Base-by-base conservation (phyloP, 2,113 vertebrate genomes). In the Ahaetulla prasina region DNA sequence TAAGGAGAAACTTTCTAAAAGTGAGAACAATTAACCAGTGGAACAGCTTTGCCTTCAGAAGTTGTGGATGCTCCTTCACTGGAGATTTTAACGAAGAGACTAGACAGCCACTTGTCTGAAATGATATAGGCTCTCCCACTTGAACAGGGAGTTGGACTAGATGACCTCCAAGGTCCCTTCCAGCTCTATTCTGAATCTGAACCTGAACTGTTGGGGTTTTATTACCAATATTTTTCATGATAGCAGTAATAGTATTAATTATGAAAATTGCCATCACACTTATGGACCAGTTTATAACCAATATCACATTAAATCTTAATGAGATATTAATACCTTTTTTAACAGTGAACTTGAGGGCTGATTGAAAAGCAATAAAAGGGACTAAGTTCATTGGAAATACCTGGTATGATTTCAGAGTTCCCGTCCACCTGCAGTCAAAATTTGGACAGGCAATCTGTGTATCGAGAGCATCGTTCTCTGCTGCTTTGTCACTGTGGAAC, bases 401-500 rank as follows among this genome's bases (percentile, higher is more conserved):
- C 94, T 93, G 93, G 49, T 94, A 95, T 35, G 52, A 91, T 25
- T 63, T 86, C 54, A 95, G 85, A 1, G 90, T 74, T 39, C 94
- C 94, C 1, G 23, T 93, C 94, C 94, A 95, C 30, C 52, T 16
- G 50, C 94, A 95, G 45, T 87, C 90, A 47, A 91, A 88, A 43
- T 52, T 39, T 2, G 94, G 92, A 60, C 94, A 95, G 39, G 39
- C 53, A 1, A 95, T 60, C 2, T 85, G 23, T 3, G 90, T 94
- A 88, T 10, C 49, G 7, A 88, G 74, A 8, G 85, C 92, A 14
- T 94, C 94, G 3, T 92, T 95, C 47, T 95, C 94, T 2, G 94
- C 94, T 0, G 93, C 93, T 89, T 68, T 91, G 86, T 95, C 94
- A 14, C 8, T 47, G 14, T 94, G 91, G 47, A 95, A 92, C 94